phyloP scores from a whole-genome alignment of 1,140 invertebrate genomes.

The Zaprionus kolodkinae region DNA sequence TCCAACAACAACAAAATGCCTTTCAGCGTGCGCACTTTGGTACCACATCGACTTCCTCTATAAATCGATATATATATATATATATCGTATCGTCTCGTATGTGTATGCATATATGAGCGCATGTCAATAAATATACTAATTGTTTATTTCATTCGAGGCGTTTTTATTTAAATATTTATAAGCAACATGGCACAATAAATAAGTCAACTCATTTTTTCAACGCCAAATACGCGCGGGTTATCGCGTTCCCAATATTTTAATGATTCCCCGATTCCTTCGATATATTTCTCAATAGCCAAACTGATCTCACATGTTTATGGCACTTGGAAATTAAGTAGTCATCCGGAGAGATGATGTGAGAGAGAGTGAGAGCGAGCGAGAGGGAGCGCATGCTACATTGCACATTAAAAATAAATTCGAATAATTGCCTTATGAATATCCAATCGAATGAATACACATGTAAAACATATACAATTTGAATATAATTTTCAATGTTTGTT shows the following conservation, averaged over 20 bases:
- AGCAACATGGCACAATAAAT: slow-evolving; percentile 49
- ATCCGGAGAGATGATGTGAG: slow-evolving; percentile 19
- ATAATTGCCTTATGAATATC: slow-evolving; percentile 50
- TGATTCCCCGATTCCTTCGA: not conserved
- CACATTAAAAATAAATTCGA: slow-evolving; percentile 57
- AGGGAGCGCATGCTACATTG: slow-evolving; percentile 20
- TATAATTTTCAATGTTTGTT: slow-evolving; percentile 10
- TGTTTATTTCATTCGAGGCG: slow-evolving; percentile 52
- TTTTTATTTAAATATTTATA: slow-evolving; percentile 61
- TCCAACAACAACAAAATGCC: slow-evolving; percentile 23
- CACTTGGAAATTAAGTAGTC: slow-evolving; percentile 57
- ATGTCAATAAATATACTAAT: slow-evolving; percentile 60
- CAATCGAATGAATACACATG: slow-evolving; percentile 31
- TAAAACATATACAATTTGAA: slow-evolving; percentile 3
- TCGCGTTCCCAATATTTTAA: slow-evolving; percentile 15
- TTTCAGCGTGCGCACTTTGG: slow-evolving; percentile 40
- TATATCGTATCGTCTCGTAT: slow-evolving; percentile 4
- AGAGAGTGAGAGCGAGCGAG: not conserved
- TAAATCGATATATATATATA: slow-evolving; percentile 28
- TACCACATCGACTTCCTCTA: slow-evolving; percentile 11
- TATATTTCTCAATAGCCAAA: slow-evolving; percentile 13
- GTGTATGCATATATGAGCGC: slow-evolving; percentile 6
- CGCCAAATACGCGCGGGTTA: slow-evolving; percentile 44
- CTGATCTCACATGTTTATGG: slow-evolving; percentile 50
- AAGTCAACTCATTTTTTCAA: slow-evolving; percentile 52